phyloP scores from a whole-genome alignment of 2,113 vertebrate genomes.

The Rhinoderma darwinii region DNA sequence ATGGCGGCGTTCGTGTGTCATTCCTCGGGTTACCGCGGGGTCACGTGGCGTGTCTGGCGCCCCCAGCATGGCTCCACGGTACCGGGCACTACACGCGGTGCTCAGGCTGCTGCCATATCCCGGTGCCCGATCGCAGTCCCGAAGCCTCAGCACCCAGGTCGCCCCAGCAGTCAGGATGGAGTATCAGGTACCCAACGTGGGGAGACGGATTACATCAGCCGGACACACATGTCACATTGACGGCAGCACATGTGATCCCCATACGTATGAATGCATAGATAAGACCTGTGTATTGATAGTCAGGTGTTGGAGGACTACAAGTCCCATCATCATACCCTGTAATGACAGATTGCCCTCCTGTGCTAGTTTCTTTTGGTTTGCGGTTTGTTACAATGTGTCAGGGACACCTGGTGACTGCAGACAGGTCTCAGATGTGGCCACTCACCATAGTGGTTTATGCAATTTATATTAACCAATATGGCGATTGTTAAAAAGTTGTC shows the following conservation, averaged over 20 bases:
- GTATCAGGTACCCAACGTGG: constrained; percentile 81
- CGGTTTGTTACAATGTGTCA: not conserved
- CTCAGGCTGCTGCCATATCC: constrained; percentile 46
- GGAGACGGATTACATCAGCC: constrained; percentile 1
- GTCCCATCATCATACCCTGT: not conserved
- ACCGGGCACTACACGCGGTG: constrained; percentile 54
- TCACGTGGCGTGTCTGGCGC: constrained; percentile 31
- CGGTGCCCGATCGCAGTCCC: not conserved
- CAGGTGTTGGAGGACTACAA: not conserved
- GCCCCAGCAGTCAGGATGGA: constrained; percentile 81
- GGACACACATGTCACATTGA: not conserved
- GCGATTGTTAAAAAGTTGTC: no score
- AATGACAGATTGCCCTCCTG: not conserved
- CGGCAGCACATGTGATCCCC: not conserved
- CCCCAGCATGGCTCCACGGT: constrained; percentile 42
- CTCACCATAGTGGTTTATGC: not conserved
- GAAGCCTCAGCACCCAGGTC: constrained; percentile 71
- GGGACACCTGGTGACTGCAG: not conserved
- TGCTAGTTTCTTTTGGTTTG: not conserved
- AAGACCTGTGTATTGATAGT: no score
- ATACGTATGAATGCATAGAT: not conserved
- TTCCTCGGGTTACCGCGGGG: not conserved
- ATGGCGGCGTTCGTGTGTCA: not conserved
- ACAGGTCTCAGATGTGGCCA: not conserved
- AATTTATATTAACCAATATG: no score